phyloP scores from a whole-genome alignment of 2,113 vertebrate species.

The Anser brachyrhynchus region DNA sequence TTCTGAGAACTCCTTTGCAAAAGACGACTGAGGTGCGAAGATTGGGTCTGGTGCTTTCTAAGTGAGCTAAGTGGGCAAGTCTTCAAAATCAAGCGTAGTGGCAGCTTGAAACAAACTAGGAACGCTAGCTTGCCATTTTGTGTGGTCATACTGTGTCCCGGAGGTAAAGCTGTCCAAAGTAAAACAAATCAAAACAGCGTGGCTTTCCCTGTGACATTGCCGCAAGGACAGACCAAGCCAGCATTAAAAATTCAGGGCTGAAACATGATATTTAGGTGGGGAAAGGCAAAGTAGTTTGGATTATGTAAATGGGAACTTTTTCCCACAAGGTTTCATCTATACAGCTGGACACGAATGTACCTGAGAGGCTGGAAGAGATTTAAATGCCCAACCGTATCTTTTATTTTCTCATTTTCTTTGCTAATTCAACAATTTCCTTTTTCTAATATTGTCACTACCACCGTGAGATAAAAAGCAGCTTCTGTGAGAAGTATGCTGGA shows the following conservation, averaged over 20 bases:
- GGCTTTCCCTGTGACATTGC: neutral
- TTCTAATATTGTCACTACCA: neutral
- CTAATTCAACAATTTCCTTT: neutral
- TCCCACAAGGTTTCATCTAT: neutral
- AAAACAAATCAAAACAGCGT: neutral
- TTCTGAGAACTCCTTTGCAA: neutral
- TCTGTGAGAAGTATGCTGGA: neutral
- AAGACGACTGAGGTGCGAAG: neutral
- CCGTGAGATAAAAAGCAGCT: neutral
- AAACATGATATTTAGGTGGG: neutral
- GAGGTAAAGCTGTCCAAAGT: neutral
- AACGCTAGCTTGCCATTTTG: neutral
- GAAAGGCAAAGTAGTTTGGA: neutral
- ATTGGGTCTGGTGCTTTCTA: neutral
- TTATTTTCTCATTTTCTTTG: neutral
- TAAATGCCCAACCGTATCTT: neutral
- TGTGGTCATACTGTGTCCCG: neutral
- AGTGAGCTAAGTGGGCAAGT: neutral
- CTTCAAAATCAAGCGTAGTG: neutral
- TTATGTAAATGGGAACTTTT: neutral
- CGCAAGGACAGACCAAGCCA: neutral
- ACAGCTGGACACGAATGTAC: neutral
- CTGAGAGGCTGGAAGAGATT: neutral
- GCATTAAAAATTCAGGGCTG: neutral
- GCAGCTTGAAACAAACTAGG: neutral